Base-by-base conservation (phyloP, 2,888 invertebrate genomes). In the Agonopterix heracliana region DNA sequence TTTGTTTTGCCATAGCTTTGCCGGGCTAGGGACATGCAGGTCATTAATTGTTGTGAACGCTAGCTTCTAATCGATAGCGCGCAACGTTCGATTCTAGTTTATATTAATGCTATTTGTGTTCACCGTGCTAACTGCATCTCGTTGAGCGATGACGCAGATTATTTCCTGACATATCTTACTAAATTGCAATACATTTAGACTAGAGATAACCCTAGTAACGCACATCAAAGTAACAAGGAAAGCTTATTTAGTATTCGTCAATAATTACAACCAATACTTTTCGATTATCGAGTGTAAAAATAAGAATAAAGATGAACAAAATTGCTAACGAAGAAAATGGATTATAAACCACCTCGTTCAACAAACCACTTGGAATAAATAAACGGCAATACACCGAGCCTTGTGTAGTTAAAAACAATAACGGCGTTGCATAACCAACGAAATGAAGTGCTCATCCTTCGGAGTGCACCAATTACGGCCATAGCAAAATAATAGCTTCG, bases 1-100 rank as follows among this genome's bases (percentile, higher is more conserved):
- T 88, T 88, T 88, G 87, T 88, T 88, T 86, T 83, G 84, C 85
- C 84, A 81, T 86, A 85, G 87, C 86, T 85, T 85, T 85, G 87
- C 82, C 83, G 82, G 74, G 78, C 79, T 74, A 79, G 82, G 82
- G 86, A 84, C 87, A 87, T 86, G 81, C 87, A 87, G 85, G 87
- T 87, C 87, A 88, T 88, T 88, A 88, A 88, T 88, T 88, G 87
- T 86, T 82, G 86, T 84, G 84, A 85, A 81, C 85, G 84, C 81
- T 78, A 70, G 78, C 74, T 83, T 74, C 87, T 87, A 88, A 88
- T 88, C 87, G 87, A 88, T 88, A 87, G 82, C 74, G 77, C 74
- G 75, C 81, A 74, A 77, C 81, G 84, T 85, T 86, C 86, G 84
- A 87, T 86, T 87, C 86, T 79, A 83, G 86, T 88, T 87, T 87